Evolutionary conservation across 2,888 invertebrate species (phyloP).

Genomic region (Tuberolachnus salignus): DNA sequence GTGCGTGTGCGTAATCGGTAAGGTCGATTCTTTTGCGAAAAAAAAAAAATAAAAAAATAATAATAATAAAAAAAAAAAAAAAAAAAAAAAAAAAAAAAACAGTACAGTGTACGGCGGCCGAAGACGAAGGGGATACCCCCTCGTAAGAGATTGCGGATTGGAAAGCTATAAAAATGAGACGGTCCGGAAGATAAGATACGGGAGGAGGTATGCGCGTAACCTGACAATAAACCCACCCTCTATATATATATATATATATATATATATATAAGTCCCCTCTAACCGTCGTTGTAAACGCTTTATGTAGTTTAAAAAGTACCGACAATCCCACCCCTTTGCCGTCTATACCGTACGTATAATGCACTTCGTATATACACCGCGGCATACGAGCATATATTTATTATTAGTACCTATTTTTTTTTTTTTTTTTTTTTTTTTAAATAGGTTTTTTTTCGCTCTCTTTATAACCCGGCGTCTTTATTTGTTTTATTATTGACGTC

Average conservation of each 20-base stretch:
- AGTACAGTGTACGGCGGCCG: slow-evolving; percentile 3
- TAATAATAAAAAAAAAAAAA: slow-evolving; percentile 25
- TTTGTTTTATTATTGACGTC: slow-evolving; percentile 12
- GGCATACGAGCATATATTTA: slow-evolving; percentile 42
- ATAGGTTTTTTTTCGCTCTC: no score
- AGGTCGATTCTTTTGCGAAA: slow-evolving; percentile 39
- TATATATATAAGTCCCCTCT: slow-evolving; percentile 45
- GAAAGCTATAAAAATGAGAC: slow-evolving; percentile 55
- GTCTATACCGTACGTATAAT: not conserved
- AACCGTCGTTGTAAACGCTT: slow-evolving; percentile 55
- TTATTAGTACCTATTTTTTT: slow-evolving; percentile 30
- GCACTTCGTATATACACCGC: no score
- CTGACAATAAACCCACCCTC: slow-evolving; percentile 54
- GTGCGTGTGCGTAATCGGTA: slow-evolving; percentile 26
- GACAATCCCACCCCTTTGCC: not conserved
- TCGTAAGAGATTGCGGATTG: slow-evolving; percentile 38
- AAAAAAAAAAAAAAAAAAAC: slow-evolving; percentile 1
- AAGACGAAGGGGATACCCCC: slow-evolving; percentile 25
- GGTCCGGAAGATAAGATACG: slow-evolving; percentile 53
- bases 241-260: no score
- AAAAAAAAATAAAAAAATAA: not conserved
- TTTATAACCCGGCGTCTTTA: not conserved
- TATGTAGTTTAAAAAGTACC: slow-evolving; percentile 53
- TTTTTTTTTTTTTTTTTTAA: no score
- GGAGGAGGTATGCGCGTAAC: slow-evolving; percentile 40